These are phyloP conservation scores for Heterodera schachtii DNA, from an alignment of 1,140 invertebrate species.

Conservation along the genomic window DNA sequence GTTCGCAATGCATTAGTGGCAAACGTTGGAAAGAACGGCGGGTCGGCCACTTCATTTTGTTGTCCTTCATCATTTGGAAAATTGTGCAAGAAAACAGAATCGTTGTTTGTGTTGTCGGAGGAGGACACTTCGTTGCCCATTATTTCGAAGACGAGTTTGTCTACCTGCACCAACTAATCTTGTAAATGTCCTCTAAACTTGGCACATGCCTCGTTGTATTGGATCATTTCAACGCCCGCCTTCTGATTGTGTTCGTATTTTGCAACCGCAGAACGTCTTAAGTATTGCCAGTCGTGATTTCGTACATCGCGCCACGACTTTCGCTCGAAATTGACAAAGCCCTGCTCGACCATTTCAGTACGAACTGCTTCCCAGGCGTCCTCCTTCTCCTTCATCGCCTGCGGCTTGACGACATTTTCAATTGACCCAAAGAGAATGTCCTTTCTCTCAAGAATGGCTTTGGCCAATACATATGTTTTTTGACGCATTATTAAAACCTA, in stretches of 20 bases:
- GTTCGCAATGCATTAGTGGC: background rate
- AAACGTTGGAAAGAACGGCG: no score
- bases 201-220: slow-evolving; percentile 23
- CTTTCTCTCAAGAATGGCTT: slow-evolving; percentile 32
- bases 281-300: slow-evolving; percentile 39
- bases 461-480: slow-evolving; percentile 34
- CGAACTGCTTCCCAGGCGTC: slow-evolving; percentile 35
- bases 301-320: slow-evolving; percentile 33
- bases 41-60: background rate
- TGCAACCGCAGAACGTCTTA: slow-evolving; percentile 28
- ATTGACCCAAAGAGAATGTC: slow-evolving; percentile 29
- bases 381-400: slow-evolving; percentile 35
- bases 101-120: slow-evolving; percentile 8
- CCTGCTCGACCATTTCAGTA: slow-evolving; percentile 31
- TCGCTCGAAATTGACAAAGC: slow-evolving; percentile 27
- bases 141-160: slow-evolving; percentile 34
- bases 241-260: slow-evolving; percentile 36
- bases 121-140: slow-evolving; percentile 22
- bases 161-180: slow-evolving; percentile 18
- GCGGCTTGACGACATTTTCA: slow-evolving; percentile 29
- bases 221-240: slow-evolving; percentile 19
- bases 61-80: slow-evolving; percentile 3
- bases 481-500: slow-evolving; percentile 16
- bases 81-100: background rate
- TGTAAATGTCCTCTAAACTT: background rate